These are phyloP conservation scores for Aphyosemion australe DNA, from an alignment of 2,113 vertebrate genomes.

Conservation along the genomic window DNA sequence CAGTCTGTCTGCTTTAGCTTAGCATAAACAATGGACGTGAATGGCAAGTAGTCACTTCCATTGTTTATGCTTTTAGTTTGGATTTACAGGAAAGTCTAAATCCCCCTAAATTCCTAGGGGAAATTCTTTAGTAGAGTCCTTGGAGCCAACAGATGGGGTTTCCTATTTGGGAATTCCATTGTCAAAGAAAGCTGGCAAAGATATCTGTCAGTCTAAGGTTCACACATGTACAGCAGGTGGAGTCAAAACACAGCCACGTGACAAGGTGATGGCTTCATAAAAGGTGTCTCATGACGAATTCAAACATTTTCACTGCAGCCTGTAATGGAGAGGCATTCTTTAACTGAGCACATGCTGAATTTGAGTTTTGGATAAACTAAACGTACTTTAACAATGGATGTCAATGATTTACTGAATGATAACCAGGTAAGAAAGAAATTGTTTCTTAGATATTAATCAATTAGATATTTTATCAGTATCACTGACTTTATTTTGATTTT, in stretches of 20 bases:
- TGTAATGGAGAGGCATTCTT: slow-evolving; percentile 12
- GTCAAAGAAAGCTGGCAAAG: no score
- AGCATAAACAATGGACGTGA: no score
- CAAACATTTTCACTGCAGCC: not conserved
- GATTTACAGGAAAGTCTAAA: no score
- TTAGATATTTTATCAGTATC: not conserved
- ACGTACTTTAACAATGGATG: slow-evolving; percentile 27
- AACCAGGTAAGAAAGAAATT: slow-evolving; percentile 35
- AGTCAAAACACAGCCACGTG: slow-evolving; percentile 47
- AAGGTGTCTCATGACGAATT: slow-evolving; percentile 6
- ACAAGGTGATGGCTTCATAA: slow-evolving; percentile 37
- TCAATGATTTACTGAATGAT: slow-evolving; percentile 8
- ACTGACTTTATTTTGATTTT: not conserved
- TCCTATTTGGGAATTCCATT: slow-evolving; percentile 2
- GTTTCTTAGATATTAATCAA: not conserved
- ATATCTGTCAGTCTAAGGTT: not conserved
- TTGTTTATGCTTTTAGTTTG: no score
- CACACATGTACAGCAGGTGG: slow-evolving; percentile 35
- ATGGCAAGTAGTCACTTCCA: no score
- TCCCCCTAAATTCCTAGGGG: no score
- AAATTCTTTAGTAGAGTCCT: not conserved
- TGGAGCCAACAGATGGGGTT: not conserved
- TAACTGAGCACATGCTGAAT: not conserved
- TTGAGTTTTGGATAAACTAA: not conserved
- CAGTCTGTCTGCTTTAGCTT: no score